Base-by-base conservation (phyloP, 1,140 invertebrate species). In the Drosophila lacertosa region DNA sequence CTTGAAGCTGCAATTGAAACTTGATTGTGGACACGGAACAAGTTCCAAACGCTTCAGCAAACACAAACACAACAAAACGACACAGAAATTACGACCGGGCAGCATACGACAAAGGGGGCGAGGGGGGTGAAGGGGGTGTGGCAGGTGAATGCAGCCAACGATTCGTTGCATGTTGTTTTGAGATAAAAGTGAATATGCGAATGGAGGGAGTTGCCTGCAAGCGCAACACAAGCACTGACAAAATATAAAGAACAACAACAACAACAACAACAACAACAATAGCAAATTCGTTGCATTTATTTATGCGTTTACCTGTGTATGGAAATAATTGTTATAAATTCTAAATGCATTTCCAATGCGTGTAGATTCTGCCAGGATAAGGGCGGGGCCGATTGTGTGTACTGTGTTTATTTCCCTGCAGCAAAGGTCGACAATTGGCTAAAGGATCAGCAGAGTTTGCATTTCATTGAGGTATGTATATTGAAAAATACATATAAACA, bases 401-500 rank as follows among this genome's bases (percentile, higher is more conserved):
- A 29, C 26, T 7, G 20, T 57, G 11, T 51, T 40, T 53, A 47
- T 53, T 39, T 37, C 9, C 26, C 42, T 32, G 18, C 20, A 10
- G 6, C n/a, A 57, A 42, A 57, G 59, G 59, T 53, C 65, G 65
- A 74, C 76, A 74, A 79, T 79, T 79, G 76, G 66, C 57, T 45
- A 42, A 68, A 40, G 29, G 67, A 75, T 67, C 69, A 55, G 11
- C 53, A 47, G 37, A 26, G 71, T 59, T 72, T 66, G 73, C 73
- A 57, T 75, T 54, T 72, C 62, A 65, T 50, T 75, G 40, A 33
- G 57, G 53, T 68, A 48, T 73, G 53, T 68, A 48, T 73, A 77
- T 78, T 78, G 69, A 74, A 78, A 73, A 78, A 73, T 67, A 73
- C 48, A 62, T 48, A 78, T 66, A 78, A 77, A 79, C 70, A 60